Base-by-base conservation (phyloP, 2,888 invertebrate genomes). In the Trisateles emortualis region DNA sequence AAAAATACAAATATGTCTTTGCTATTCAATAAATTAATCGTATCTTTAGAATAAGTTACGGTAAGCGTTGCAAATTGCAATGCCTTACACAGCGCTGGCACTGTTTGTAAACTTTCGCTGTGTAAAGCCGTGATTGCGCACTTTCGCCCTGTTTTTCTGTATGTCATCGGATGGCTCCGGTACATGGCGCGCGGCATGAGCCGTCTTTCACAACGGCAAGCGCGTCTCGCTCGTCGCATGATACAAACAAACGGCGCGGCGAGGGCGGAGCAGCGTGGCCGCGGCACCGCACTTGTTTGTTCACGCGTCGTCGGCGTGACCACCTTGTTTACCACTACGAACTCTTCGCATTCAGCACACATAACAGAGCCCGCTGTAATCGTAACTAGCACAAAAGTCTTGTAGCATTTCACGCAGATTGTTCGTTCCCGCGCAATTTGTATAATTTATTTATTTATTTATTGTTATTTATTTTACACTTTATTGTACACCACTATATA, bases 221-320 rank as follows among this genome's bases (percentile, higher is more conserved):
- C 41, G 64, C 57, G 59, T 63, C 36, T 30, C 33, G 39, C 42
- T 30, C 26, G 39, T 40, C 17, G 68, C 67, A 65, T 68, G 61
- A 75, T 69, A 74, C 72, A 70, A 71, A 65, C 66, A 64, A 42
- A 44, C 46, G 51, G 26, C 30, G 43, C 46, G 51, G 26, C 30
- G 43, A 38, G 16, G 57, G 61, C 59, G 57, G 51, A 52, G 63
- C 76, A 61, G 59, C 75, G 76, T 74, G 73, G 74, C 75, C 74
- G 75, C 73, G 76, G 76, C 81, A 73, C 72, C 77, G 74, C 84
- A 87, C 86, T 91, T 91, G 91, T 91, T 91, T 92, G 88, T 91
- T 87, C 91, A 92, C 91, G 92, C 88, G 85, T 74, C 75, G 79
- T 46, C 84, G 64, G 82, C 90, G 86, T 91, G 92, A 83, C 78